Evolutionary conservation across 1,140 invertebrate species (phyloP).

Genomic region (Drosophila rufa): DNA sequence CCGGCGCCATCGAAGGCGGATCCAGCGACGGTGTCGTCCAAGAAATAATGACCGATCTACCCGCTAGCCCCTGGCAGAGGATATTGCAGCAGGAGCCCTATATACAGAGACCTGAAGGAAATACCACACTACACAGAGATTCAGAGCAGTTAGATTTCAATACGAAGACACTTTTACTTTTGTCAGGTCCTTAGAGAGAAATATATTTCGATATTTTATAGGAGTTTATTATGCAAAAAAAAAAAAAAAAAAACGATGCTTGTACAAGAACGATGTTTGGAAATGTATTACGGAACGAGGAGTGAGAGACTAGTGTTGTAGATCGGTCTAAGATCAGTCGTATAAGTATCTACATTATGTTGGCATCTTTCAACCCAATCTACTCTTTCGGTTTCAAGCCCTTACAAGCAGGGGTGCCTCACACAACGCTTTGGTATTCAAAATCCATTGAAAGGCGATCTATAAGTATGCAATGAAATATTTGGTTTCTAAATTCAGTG

Average conservation of each 20-base stretch:
- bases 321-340: conserved; percentile 13
- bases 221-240: conserved; percentile 59
- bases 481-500: background rate
- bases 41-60: conserved; percentile 86
- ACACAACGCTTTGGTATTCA: background rate
- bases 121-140: conserved; percentile 6
- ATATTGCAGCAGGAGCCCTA: conserved; percentile 6
- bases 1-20: conserved; percentile 46
- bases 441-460: background rate
- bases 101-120: conserved; percentile 22
- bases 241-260: conserved; percentile 25
- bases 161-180: conserved; percentile 11
- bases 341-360: conserved; percentile 1
- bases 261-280: conserved; percentile 28
- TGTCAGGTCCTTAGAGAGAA: conserved; percentile 9
- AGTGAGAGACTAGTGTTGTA: conserved; percentile 40
- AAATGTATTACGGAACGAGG: conserved; percentile 35
- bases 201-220: conserved; percentile 61
- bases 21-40: conserved; percentile 65
- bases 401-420: background rate
- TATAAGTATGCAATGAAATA: background rate
- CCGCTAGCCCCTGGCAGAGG: background rate
- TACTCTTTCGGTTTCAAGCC: conserved; percentile 35
- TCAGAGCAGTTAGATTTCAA: conserved; percentile 10
- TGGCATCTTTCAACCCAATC: conserved; percentile 1